These are phyloP conservation scores for Siniperca undulata DNA, from an alignment of 2,797 vertebrate species.

Conservation along the genomic window DNA sequence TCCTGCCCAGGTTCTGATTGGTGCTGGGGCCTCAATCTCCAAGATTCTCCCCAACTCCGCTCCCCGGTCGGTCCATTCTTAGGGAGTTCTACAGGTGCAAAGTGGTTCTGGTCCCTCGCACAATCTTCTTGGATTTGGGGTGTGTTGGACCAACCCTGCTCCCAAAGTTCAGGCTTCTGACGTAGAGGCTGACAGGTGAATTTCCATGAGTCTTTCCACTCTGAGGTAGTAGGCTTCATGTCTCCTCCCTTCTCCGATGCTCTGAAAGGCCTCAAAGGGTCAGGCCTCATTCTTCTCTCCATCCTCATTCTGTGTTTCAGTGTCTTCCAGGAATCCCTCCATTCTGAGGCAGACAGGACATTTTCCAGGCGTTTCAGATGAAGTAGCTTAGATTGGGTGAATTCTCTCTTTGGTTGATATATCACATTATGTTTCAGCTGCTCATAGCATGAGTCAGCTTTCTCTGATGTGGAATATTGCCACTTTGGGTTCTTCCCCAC, in stretches of 20 bases:
- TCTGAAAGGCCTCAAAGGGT: conserved; percentile 32
- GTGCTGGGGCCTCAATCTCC: conserved; percentile 61
- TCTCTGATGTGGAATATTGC: neutral
- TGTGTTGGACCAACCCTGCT: conserved; percentile 62
- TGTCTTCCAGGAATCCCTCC: conserved; percentile 74
- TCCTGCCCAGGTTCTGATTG: conserved; percentile 16
- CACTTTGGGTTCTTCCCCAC: conserved; percentile 17
- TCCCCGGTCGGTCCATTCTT: conserved; percentile 59
- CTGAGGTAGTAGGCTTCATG: conserved; percentile 21
- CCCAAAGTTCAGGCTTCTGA: conserved; percentile 70
- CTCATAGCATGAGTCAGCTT: conserved; percentile 16
- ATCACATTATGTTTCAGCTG: conserved; percentile 59
- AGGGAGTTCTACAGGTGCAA: conserved; percentile 32
- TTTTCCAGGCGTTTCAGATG: conserved; percentile 43
- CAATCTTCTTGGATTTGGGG: conserved; percentile 34
- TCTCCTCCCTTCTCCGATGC: conserved; percentile 20
- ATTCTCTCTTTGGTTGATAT: conserved; percentile 36
- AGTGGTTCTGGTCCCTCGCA: conserved; percentile 35
- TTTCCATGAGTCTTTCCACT: conserved; percentile 74
- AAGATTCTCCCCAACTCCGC: conserved; percentile 67
- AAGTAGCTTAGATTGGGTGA: conserved; percentile 36
- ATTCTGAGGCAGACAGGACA: conserved; percentile 28
- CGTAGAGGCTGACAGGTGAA: conserved; percentile 36
- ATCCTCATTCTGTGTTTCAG: conserved; percentile 62
- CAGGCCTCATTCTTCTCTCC: conserved; percentile 51